Evolutionary conservation across 2,888 invertebrate genomes (phyloP).

Genomic region (Beris chalybata): DNA sequence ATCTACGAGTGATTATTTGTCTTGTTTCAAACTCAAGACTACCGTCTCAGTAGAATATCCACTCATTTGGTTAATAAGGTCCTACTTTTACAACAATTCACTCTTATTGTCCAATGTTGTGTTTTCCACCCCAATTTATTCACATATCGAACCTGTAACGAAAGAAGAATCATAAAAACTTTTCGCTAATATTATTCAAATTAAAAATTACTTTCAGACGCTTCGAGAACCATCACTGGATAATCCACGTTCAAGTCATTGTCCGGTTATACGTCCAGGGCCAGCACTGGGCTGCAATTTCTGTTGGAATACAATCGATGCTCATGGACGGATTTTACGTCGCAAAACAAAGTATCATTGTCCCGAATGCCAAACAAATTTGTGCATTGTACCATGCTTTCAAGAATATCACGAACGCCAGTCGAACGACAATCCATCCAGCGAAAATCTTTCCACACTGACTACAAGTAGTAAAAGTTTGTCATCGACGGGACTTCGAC

Average conservation of each 20-base stretch:
- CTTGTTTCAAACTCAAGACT: too few species aligned
- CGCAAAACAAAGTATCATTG: constrained; percentile 89
- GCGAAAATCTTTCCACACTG: constrained; percentile 41
- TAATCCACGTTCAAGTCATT: constrained; percentile 72
- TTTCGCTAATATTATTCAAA: not conserved
- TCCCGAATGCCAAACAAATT: constrained; percentile 85
- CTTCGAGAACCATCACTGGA: constrained; percentile 55
- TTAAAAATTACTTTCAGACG: constrained; percentile 50
- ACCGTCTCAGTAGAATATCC: too few species aligned
- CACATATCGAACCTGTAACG: too few species aligned
- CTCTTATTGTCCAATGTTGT: not conserved
- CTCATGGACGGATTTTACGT: constrained; percentile 76
- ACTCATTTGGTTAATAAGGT: not conserved
- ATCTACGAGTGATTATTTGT: too few species aligned
- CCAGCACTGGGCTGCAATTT: constrained; percentile 86
- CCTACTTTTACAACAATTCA: not conserved
- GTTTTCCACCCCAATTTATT: too few species aligned
- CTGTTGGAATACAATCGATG: constrained; percentile 89
- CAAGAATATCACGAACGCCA: constrained; percentile 78
- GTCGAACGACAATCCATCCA: constrained; percentile 47
- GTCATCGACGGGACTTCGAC: constrained; percentile 42
- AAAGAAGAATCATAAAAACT: constrained; percentile 1
- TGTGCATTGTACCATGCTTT: constrained; percentile 88
- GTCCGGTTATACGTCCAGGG: constrained; percentile 79
- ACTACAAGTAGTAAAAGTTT: constrained; percentile 39